These are phyloP conservation scores for Tetragnatha versicolor DNA, from an alignment of 1,140 invertebrate genomes.

Conservation along the genomic window DNA sequence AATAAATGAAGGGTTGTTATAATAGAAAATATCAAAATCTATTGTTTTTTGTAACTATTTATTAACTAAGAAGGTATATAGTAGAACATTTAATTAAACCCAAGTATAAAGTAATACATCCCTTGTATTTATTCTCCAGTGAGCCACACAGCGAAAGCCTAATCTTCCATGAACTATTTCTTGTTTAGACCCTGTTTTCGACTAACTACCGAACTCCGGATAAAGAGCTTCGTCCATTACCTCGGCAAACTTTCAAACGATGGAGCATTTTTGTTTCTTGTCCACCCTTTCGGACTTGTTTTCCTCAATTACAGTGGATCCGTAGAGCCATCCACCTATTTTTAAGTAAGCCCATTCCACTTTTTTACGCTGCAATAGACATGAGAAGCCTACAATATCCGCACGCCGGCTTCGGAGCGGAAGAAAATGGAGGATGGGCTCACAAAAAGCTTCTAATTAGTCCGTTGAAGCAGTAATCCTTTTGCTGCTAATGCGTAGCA, in stretches of 20 bases:
- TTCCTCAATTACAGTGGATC: background rate
- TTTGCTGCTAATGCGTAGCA: background rate
- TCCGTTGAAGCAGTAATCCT: slow-evolving; percentile 39
- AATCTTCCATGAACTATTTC: too few relatives aligned
- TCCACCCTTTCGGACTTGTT: background rate
- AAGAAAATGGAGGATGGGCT: slow-evolving; percentile 10
- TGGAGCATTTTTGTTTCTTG: background rate
- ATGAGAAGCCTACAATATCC: slow-evolving; percentile 21
- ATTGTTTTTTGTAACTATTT: too few relatives aligned
- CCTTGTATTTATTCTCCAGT: too few relatives aligned
- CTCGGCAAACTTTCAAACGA: background rate
- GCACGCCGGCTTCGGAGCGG: background rate
- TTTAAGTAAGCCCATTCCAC: slow-evolving; percentile 16
- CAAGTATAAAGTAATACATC: too few relatives aligned
- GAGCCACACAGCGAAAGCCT: background rate
- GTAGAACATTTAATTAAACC: too few relatives aligned
- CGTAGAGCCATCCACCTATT: background rate
- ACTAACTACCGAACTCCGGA: background rate
- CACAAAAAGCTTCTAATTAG: slow-evolving; percentile 36
- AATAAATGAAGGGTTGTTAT: too few relatives aligned
- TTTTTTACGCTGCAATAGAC: background rate
- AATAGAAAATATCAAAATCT: too few relatives aligned
- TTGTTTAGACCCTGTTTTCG: too few relatives aligned
- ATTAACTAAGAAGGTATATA: too few relatives aligned
- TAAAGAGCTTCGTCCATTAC: background rate